phyloP scores from a whole-genome alignment of 1,140 invertebrate genomes.

The Metaphire vulgaris region DNA sequence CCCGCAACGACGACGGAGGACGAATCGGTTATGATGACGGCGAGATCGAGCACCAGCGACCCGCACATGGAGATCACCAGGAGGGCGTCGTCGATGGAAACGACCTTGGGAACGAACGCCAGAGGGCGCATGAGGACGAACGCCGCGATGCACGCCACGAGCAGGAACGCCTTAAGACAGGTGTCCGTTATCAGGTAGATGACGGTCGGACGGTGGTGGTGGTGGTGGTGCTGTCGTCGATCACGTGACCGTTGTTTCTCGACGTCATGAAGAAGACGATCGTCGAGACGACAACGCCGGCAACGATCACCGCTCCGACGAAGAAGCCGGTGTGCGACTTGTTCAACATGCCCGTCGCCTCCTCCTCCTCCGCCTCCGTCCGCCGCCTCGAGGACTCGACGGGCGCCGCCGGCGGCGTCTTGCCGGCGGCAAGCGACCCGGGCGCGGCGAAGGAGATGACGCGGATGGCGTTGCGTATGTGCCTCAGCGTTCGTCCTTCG shows the following conservation, averaged over 20 bases:
- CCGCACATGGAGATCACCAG: neutral
- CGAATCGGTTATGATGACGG: neutral
- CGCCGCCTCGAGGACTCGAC: too few species aligned
- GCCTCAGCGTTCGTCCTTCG: too few species aligned
- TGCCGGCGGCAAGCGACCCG: too few species aligned
- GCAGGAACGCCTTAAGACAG: neutral
- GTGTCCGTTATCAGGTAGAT: conserved; percentile 11
- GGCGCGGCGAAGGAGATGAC: too few species aligned
- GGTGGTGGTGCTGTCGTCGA: neutral
- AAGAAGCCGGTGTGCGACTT: conserved; percentile 13
- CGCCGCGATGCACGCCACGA: conserved; percentile 3
- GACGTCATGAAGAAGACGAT: conserved; percentile 7
- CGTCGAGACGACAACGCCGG: neutral
- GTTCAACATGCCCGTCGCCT: too few species aligned
- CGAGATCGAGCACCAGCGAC: neutral
- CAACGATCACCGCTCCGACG: conserved; percentile 3
- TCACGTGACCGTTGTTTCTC: too few species aligned
- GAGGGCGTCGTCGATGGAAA: neutral
- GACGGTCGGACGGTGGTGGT: neutral
- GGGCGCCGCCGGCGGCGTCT: too few species aligned
- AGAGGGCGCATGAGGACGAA: conserved; percentile 7
- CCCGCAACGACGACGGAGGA: too few species aligned
- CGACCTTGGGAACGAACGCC: conserved; percentile 8
- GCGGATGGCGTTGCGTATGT: too few species aligned
- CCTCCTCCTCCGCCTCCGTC: too few species aligned